Evolutionary conservation across 37 sponge, comb jelly and placozoan genomes (phyloP).

Genomic region (Diacarnus erythraeanus): DNA sequence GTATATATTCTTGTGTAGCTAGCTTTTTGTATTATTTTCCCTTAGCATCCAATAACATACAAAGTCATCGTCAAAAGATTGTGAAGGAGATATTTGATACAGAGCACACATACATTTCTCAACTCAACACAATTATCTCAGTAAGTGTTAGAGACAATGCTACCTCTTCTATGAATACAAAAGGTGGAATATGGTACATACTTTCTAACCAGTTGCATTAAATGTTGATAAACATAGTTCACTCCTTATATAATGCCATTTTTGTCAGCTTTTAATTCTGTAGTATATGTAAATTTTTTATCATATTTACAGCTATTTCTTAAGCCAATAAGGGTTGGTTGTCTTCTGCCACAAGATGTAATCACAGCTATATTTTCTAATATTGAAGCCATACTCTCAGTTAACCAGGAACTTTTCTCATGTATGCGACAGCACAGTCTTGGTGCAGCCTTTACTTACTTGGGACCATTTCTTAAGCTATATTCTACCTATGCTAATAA

Average conservation of each 20-base stretch:
- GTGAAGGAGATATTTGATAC: slow-evolving; percentile 72
- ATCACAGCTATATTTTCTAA: slow-evolving; percentile 65
- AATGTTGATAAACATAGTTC: no score
- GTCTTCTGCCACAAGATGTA: slow-evolving; percentile 48
- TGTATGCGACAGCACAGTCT: slow-evolving; percentile 60
- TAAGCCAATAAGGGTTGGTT: slow-evolving; percentile 64
- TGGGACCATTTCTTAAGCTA: slow-evolving; percentile 82
- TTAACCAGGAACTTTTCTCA: slow-evolving; percentile 68
- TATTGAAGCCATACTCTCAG: slow-evolving; percentile 69
- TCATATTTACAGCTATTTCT: slow-evolving; percentile 60
- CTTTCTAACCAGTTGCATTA: no score
- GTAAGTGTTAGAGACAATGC: slow-evolving; percentile 49
- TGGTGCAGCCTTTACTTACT: slow-evolving; percentile 68
- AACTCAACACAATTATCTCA: slow-evolving; percentile 54
- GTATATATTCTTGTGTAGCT: no score
- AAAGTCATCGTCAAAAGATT: slow-evolving; percentile 55
- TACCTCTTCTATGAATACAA: no score
- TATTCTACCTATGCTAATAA: slow-evolving; percentile 76
- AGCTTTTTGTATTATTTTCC: not conserved
- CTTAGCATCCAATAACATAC: not conserved
- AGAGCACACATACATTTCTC: slow-evolving; percentile 68
- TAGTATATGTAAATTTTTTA: no score
- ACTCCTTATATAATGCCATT: no score
- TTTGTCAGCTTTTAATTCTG: no score
- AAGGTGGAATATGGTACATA: no score